Evolutionary conservation across 2,888 invertebrate species (phyloP), one percentile per base, ranked within the genome.

Genomic region (Priocnemis perturbator): DNA sequence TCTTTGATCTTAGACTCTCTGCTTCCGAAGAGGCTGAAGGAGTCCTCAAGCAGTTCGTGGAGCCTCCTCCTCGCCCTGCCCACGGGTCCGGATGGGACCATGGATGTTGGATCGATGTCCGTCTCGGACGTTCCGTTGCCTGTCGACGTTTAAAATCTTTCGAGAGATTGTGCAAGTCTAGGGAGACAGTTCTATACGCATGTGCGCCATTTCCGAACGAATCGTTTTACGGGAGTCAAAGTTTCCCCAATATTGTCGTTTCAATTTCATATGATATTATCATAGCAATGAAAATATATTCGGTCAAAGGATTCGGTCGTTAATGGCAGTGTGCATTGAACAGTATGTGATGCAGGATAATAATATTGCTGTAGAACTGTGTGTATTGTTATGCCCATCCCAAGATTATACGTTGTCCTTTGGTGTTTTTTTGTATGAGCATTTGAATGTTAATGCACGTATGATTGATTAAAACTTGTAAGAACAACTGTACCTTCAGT

Each of bases 11-110:
- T 92, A 19, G 91, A 91, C 61, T 91, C 92, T 37, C 92, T 91
- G 81, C 92, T 93, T 3, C 94, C 94, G 87, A 95, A 94, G 67
- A 95, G 90, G 71, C 94, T 94, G 89, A 95, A 95, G 0, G 95
- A 95, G 81, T 95, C 95, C 81, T 95, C 95, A 84, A 95, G 91
- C 9, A 95, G 91, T 83, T 95, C 94, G 87, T 95, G 94, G 87
- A 95, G 95, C 52, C 95, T 90, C 81, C 92, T 93, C 58, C 95
- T 88, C 92, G 95, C 94, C 64, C 92, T 91, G 0, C 93, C 92
- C 0, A 93, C 91, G 64, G 88, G 82, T 64, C 87, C 88, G 48
- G 80, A 74, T 45, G 82, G 73, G 44, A 63, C 55, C 60, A 55
- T 20, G 17, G 63, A 74, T 21, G 47, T n/a, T 69, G 77, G 75